Base-by-base conservation (phyloP, 2,888 invertebrate genomes). In the Metallyticus violacea region DNA sequence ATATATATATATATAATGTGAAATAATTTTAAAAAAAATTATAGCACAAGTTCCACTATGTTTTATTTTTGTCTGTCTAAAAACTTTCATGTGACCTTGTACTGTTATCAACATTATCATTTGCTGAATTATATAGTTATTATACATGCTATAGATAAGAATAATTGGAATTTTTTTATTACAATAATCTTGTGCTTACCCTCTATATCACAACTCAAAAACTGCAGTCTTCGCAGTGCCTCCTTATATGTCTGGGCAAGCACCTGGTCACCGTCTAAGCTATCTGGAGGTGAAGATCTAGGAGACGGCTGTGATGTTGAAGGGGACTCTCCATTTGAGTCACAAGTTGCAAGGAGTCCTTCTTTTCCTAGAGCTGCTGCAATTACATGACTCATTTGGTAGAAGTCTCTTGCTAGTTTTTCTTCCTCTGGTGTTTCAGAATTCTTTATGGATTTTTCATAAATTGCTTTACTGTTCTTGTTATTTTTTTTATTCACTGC, bases 121-220 rank as follows among this genome's bases (percentile, higher is more conserved):
- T n/a, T n/a, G n/a, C n/a, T n/a, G n/a, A n/a, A n/a, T n/a, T n/a
- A n/a, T n/a, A n/a, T n/a, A n/a, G n/a, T n/a, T n/a, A n/a, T n/a
- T n/a, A n/a, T n/a, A n/a, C n/a, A n/a, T n/a, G n/a, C n/a, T n/a
- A n/a, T n/a, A n/a, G n/a, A n/a, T n/a, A n/a, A n/a, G n/a, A n/a
- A n/a, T n/a, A n/a, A n/a, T n/a, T n/a, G n/a, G n/a, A n/a, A n/a
- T n/a, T n/a, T n/a, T n/a, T n/a, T n/a, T n/a, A n/a, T n/a, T n/a
- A n/a, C n/a, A n/a, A n/a, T n/a, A n/a, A n/a, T n/a, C n/a, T n/a
- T n/a, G 25, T 29, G 87, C 87, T 87, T 80, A 88, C 89, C 85
- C 77, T 88, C 88, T 77, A 89, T 88, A 87, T 89, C 87, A 87
- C 88, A 89, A 82, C 86, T 88, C 77, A 86, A 77, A 30, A 88